Evolutionary conservation across 2,888 invertebrate species (phyloP).

Genomic region (Epinotia brunnichana): DNA sequence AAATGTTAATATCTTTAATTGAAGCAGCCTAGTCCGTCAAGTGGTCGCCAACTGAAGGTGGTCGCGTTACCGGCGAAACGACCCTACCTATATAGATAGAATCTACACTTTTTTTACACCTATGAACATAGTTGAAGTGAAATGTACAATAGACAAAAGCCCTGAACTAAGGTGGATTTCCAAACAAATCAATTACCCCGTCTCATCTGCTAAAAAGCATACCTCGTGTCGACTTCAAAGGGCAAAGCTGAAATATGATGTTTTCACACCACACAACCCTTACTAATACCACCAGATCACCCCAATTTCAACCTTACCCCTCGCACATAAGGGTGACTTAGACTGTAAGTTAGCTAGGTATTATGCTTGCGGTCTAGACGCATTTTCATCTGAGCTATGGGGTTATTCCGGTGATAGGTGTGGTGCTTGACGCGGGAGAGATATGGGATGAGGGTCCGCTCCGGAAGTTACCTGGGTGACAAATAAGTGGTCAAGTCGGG

Average conservation of each 20-base stretch:
- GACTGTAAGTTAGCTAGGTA: not conserved
- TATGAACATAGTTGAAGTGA: not conserved
- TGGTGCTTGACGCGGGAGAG: conserved; percentile 22
- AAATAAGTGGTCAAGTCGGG: conserved; percentile 4
- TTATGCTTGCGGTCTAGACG: conserved; percentile 44
- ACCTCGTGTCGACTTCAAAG: conserved; percentile 42
- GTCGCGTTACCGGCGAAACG: too few relatives aligned
- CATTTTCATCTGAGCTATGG: conserved; percentile 46
- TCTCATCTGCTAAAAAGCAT: conserved; percentile 43
- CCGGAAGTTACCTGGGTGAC: conserved; percentile 41
- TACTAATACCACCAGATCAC: not conserved
- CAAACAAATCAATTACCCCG: conserved; percentile 38
- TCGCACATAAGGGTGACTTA: not conserved
- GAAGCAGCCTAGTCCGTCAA: too few relatives aligned
- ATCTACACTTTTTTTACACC: not conserved
- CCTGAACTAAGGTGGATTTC: not conserved
- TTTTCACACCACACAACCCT: conserved; percentile 31
- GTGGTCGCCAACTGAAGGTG: too few relatives aligned
- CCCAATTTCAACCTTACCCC: not conserved
- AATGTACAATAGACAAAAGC: not conserved
- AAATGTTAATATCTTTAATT: too few relatives aligned
- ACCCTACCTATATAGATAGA: too few relatives aligned
- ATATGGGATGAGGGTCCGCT: conserved; percentile 32
- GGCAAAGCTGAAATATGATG: conserved; percentile 43
- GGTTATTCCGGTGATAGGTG: conserved; percentile 45